Percentiles rank a stretch among this genome's conserved stretches.
These are phyloP conservation scores for Pagetopsis macropterus DNA, from an alignment of 2,797 vertebrate genomes.

Conservation along the genomic window DNA sequence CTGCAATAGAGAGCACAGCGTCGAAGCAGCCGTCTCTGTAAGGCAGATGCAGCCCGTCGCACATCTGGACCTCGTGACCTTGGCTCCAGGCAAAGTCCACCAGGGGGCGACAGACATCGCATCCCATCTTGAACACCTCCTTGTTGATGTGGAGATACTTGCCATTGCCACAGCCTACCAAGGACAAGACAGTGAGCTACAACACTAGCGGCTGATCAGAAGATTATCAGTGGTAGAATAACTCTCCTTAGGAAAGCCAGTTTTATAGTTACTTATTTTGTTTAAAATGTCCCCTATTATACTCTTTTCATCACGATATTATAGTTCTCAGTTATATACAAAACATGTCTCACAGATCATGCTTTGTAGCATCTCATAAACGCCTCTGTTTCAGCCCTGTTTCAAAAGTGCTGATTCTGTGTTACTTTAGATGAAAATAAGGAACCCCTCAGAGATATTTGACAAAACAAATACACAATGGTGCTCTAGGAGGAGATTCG, in stretches of 20 bases:
- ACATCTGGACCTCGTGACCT: slow-evolving; percentile 81
- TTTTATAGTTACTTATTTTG: not conserved
- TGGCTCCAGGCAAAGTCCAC: slow-evolving; percentile 83
- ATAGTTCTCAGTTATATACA: too few relatives aligned
- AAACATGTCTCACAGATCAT: too few relatives aligned
- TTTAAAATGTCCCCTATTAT: not conserved
- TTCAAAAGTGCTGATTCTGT: too few relatives aligned
- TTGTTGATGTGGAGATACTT: slow-evolving; percentile 88
- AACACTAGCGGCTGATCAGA: not conserved
- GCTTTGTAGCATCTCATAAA: too few relatives aligned
- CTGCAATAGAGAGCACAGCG: slow-evolving; percentile 81
- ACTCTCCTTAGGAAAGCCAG: not conserved
- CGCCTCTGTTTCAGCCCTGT: too few relatives aligned
- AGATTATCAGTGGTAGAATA: not conserved
- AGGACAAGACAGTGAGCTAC: slow-evolving; percentile 18
- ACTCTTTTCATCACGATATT: too few relatives aligned
- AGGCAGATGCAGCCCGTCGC: slow-evolving; percentile 80
- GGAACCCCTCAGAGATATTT: too few relatives aligned
- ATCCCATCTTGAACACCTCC: slow-evolving; percentile 83
- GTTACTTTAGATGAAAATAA: too few relatives aligned
- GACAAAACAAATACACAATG: too few relatives aligned
- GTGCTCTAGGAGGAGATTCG: too few relatives aligned
- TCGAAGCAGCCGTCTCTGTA: slow-evolving; percentile 81
- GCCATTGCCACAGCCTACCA: slow-evolving; percentile 85
- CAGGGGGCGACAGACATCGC: slow-evolving; percentile 81